phyloP scores from a whole-genome alignment of 2,888 invertebrate species.

The Tipula helvola region DNA sequence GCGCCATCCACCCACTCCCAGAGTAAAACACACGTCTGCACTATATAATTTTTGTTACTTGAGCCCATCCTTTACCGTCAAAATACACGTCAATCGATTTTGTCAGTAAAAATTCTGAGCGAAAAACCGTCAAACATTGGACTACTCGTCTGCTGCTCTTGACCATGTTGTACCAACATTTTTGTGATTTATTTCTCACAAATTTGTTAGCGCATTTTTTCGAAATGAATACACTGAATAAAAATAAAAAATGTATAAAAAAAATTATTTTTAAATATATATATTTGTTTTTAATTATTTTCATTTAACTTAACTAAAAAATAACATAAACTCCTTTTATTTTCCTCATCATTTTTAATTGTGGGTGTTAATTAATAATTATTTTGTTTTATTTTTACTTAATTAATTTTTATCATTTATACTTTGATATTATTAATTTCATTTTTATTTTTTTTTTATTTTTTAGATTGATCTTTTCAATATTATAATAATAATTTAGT shows the following conservation, averaged over 20 bases:
- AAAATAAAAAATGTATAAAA: not conserved
- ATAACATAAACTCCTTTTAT: not conserved
- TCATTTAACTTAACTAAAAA: conserved; percentile 4
- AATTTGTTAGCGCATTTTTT: too few species aligned
- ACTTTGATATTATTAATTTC: not conserved
- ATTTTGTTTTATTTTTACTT: not conserved
- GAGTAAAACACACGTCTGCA: too few species aligned
- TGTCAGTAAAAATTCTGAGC: too few species aligned
- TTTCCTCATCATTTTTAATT: not conserved
- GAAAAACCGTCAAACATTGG: too few species aligned
- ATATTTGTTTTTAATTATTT: conserved; percentile 4
- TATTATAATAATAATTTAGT: not conserved
- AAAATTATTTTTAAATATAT: not conserved
- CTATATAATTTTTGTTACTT: too few species aligned
- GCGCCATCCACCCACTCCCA: too few species aligned
- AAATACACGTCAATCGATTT: too few species aligned
- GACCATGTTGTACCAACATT: too few species aligned
- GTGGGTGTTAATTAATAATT: not conserved
- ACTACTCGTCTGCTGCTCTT: too few species aligned
- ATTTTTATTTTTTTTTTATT: not conserved
- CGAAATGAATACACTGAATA: too few species aligned
- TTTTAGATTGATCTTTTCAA: not conserved
- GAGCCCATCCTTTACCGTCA: too few species aligned
- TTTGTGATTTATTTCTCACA: too few species aligned
- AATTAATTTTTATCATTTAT: not conserved